Percentiles rank a stretch among this genome's conserved stretches.
Evolutionary conservation across 2,888 invertebrate species (phyloP).

Genomic region (Drosophila ezoana): DNA sequence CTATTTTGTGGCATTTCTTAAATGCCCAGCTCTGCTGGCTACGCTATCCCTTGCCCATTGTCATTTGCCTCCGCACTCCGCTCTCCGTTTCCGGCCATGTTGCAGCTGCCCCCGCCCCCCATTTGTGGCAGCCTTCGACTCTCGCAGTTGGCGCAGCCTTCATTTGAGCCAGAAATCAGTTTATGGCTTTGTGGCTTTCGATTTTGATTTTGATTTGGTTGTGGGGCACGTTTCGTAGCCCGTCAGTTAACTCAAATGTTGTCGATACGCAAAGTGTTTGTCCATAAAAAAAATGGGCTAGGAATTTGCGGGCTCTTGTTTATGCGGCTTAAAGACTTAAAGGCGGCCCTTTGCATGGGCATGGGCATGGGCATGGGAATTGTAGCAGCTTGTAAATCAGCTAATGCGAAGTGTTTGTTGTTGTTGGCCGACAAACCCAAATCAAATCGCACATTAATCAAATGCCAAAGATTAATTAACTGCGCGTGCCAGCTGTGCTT

Average conservation of each 20-base stretch:
- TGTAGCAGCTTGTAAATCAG: neutral
- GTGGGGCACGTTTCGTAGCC: neutral
- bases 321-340: constrained; percentile 20
- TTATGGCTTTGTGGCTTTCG: constrained; percentile 59
- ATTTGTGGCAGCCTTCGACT: constrained; percentile 9
- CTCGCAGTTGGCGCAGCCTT: constrained; percentile 13
- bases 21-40: constrained; percentile 25
- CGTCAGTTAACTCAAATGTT: constrained; percentile 49
- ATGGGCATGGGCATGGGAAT: neutral
- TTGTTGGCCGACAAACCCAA: constrained; percentile 36
- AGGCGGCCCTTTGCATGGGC: neutral
- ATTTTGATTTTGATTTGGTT: constrained; percentile 67
- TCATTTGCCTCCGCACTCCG: constrained; percentile 20
- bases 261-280: constrained; percentile 65
- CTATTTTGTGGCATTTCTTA: constrained; percentile 15
- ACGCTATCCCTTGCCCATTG: constrained; percentile 54
- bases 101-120: constrained; percentile 13
- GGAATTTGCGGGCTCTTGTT: constrained; percentile 15
- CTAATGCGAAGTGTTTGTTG: constrained; percentile 25
- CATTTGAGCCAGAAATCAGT: constrained; percentile 34
- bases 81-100: constrained; percentile 5
- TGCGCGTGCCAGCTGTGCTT: constrained; percentile 17
- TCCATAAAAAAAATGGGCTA: constrained; percentile 55
- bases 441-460: constrained; percentile 76
- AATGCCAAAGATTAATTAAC: constrained; percentile 73